Conservation (phyloP, 2,113 vertebrate species). For the Rhodinocichla rosea region DNA sequence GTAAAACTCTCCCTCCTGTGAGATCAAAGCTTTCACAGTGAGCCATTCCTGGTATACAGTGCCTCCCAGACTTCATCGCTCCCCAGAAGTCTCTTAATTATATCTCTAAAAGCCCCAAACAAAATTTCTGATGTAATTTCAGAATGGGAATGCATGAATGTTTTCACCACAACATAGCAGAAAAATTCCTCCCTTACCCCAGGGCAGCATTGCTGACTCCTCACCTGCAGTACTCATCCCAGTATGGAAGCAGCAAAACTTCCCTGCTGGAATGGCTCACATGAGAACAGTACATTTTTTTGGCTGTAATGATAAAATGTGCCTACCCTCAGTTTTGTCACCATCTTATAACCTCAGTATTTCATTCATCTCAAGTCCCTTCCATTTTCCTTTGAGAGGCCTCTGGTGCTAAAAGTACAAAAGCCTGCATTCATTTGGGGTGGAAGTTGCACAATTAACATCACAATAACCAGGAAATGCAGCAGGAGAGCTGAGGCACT, state of each 20-base stretch:
- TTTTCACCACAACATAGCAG: background rate
- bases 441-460: background rate
- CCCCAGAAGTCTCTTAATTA: background rate
- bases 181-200: background rate
- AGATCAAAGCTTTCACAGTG: background rate
- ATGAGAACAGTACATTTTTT: background rate
- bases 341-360: background rate
- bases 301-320: background rate
- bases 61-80: background rate
- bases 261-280: background rate
- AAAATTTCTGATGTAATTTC: background rate
- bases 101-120: background rate
- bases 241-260: background rate
- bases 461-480: conserved; percentile 26
- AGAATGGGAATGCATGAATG: background rate
- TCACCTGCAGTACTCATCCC: background rate
- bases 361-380: background rate
- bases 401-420: background rate
- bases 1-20: background rate
- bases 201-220: background rate
- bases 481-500: background rate
- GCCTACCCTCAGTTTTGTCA: background rate
- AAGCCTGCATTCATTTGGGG: background rate
- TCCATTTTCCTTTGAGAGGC: background rate
- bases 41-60: background rate